Conservation (phyloP, 2,888 invertebrate genomes). For the Philopedon plagiatum region DNA sequence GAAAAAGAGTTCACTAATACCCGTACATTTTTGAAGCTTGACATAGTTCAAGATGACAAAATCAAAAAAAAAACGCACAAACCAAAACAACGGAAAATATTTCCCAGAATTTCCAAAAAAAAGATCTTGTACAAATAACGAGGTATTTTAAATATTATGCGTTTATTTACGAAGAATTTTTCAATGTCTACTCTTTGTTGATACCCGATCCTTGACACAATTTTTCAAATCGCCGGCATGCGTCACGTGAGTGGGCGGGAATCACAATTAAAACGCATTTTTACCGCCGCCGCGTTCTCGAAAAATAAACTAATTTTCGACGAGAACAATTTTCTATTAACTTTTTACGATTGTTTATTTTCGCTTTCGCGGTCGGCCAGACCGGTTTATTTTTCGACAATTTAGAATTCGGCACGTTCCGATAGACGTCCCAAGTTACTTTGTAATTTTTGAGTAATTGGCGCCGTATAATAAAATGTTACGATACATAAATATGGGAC, state of each 20-base stretch:
- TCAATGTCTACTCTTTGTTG: neutral
- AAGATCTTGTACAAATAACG: too few species aligned
- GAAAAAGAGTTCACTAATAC: too few species aligned
- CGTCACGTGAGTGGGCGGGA: constrained; percentile 14
- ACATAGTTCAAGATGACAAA: too few species aligned
- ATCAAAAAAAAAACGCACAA: too few species aligned
- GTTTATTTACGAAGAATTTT: neutral
- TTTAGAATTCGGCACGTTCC: neutral
- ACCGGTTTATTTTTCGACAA: constrained; percentile 28
- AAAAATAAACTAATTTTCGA: constrained; percentile 26
- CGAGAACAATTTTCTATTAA: constrained; percentile 29
- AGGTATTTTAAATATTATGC: neutral
- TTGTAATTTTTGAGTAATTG: neutral
- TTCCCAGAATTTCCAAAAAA: too few species aligned
- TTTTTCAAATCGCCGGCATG: neutral
- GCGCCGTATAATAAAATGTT: neutral
- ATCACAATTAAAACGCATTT: constrained; percentile 6
- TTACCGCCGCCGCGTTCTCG: constrained; percentile 8
- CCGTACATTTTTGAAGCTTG: too few species aligned
- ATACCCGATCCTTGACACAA: neutral
- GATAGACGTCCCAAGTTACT: neutral
- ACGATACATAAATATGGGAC: too few species aligned
- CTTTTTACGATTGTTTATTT: constrained; percentile 39
- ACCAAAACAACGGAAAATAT: too few species aligned
- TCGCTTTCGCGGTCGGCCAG: constrained; percentile 15